Evolutionary conservation across 1,140 invertebrate species (phyloP), one percentile per base, ranked within the genome.

Genomic region (Chironomus tepperi): DNA sequence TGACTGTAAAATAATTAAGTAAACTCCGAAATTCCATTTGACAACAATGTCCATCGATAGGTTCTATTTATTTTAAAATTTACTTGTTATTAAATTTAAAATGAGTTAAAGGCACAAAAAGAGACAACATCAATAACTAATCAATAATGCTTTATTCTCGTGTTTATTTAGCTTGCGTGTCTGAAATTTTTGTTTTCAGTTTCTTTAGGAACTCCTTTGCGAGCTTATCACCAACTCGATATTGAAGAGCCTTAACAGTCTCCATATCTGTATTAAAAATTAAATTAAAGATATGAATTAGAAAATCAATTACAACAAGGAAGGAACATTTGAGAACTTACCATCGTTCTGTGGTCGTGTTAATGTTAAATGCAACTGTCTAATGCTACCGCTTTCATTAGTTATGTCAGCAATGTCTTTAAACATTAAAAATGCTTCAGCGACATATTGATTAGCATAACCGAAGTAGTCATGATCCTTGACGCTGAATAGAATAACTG

Each of bases 381-480:
- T 86, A 24, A 95, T 83, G 47, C 85, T 85, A 73, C 85, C 81
- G 16, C 92, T 85, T n/a, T 88, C 85, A 34, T 85, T 82, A 9
- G 85, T 83, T 0, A 87, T 87, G 75, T 86, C 85, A 19, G 86
- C 83, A 78, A 95, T 86, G 78, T 93, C 90, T 65, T 84, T 86
- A 79, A 95, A 91, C 77, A 90, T 86, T 10, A 97, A 80, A 83
- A 94, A 98, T 19, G 93, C 92, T 84, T 98, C 97, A 7, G 94
- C 95, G 77, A 97, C 90, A 84, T 97, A 97, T 81, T 96, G 93
- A 80, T 96, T 96, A 78, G 91, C 89, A 78, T 92, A 86, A 73
- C 93, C 91, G 79, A 96, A 88, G 79, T 97, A 90, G 82, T 98
- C 96, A 82, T 97, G 94, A 83, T 99, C 97, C 84, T 98, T 98